phyloP scores from a whole-genome alignment of 1,140 invertebrate genomes.

The Apis dorsata region DNA sequence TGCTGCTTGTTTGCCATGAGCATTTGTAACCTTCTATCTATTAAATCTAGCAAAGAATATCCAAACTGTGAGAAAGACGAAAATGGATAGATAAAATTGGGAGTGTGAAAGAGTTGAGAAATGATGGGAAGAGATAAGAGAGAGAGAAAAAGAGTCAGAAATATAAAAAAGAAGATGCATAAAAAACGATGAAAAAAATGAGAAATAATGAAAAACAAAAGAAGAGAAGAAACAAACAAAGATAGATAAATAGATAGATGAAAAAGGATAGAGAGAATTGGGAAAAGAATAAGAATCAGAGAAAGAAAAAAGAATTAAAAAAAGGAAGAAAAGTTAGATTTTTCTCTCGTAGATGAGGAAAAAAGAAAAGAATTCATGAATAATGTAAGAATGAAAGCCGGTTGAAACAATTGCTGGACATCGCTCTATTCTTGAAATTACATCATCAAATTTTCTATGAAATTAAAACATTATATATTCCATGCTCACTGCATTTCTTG shows the following conservation, averaged over 20 bases:
- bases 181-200: neutral
- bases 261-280: too few species aligned
- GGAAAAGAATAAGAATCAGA: neutral
- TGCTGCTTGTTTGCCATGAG: slow-evolving; percentile 29
- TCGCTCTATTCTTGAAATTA: slow-evolving; percentile 68
- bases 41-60: slow-evolving; percentile 28
- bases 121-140: slow-evolving; percentile 1
- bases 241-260: too few species aligned
- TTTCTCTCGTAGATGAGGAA: slow-evolving; percentile 49
- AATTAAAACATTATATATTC: slow-evolving; percentile 69
- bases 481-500: slow-evolving; percentile 20
- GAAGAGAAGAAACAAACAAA: neutral
- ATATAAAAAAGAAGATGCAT: neutral
- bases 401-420: slow-evolving; percentile 68
- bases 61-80: neutral
- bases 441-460: slow-evolving; percentile 69
- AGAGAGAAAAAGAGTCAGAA: neutral
- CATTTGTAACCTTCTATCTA: slow-evolving; percentile 11
- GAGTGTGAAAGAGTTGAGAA: neutral
- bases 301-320: slow-evolving; percentile 13
- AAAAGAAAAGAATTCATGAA: slow-evolving; percentile 63
- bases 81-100: neutral
- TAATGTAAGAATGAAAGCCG: slow-evolving; percentile 67
- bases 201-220: neutral
- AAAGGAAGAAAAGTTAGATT: slow-evolving; percentile 18